Evolutionary conservation across 2,113 vertebrate species (phyloP).

Genomic region (Psephotus haematonotus): DNA sequence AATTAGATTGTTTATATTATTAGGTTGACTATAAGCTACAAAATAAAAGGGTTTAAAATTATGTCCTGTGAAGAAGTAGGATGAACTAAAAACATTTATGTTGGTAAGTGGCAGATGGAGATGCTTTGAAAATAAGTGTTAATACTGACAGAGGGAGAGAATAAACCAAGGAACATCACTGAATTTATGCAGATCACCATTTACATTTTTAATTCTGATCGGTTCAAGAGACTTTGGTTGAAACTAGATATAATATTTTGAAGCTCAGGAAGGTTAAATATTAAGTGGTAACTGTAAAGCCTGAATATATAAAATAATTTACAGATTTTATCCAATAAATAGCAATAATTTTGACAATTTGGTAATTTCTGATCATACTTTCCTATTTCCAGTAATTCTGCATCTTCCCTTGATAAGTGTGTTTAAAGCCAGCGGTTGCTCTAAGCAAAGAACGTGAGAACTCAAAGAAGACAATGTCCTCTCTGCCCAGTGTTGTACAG

Average conservation of each 20-base stretch:
- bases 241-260: neutral
- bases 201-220: neutral
- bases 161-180: neutral
- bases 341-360: neutral
- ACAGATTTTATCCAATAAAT: neutral
- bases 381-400: neutral
- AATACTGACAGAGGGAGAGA: neutral
- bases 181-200: neutral
- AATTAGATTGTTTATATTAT: conserved; percentile 20
- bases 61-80: neutral
- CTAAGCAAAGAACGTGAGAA: neutral
- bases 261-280: neutral
- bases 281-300: neutral
- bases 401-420: neutral
- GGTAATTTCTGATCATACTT: neutral
- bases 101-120: neutral
- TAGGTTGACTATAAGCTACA: neutral
- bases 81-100: neutral
- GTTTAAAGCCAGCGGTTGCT: neutral
- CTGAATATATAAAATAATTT: neutral
- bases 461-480: neutral
- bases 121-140: neutral
- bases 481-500: neutral
- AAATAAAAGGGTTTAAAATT: neutral
- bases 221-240: neutral